Evolutionary conservation across 2,888 invertebrate species (phyloP).

Genomic region (Dascillus cervinus): DNA sequence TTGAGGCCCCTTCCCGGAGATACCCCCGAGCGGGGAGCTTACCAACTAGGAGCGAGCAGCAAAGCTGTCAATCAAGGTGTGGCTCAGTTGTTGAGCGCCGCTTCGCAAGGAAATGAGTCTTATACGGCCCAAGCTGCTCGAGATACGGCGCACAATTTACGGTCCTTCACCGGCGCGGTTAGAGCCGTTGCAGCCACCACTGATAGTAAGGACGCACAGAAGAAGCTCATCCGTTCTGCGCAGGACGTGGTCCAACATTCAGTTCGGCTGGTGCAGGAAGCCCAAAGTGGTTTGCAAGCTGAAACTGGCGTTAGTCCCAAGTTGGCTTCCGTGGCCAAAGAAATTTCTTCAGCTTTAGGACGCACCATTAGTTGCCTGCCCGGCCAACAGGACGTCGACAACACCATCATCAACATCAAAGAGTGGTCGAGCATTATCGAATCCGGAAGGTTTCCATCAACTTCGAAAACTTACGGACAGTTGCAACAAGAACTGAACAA

Average conservation of each 20-base stretch:
- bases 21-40: conserved; percentile 48
- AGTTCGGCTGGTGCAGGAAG: conserved; percentile 70
- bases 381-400: conserved; percentile 90
- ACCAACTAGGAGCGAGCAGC: conserved; percentile 52
- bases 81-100: conserved; percentile 80
- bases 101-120: conserved; percentile 70
- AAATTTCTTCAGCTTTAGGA: conserved; percentile 53
- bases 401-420: conserved; percentile 74
- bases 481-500: conserved; percentile 78
- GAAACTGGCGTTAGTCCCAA: conserved; percentile 56
- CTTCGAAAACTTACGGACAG: conserved; percentile 66
- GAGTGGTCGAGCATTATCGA: conserved; percentile 67
- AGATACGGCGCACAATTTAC: conserved; percentile 70
- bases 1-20: conserved; percentile 75
- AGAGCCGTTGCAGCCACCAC: conserved; percentile 72
- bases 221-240: conserved; percentile 59
- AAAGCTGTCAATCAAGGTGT: conserved; percentile 78
- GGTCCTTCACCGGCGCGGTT: conserved; percentile 57
- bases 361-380: conserved; percentile 79
- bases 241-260: conserved; percentile 76
- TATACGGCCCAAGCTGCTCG: conserved; percentile 76
- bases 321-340: conserved; percentile 66
- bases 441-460: conserved; percentile 66
- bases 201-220: conserved; percentile 47
- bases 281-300: conserved; percentile 63